Evolutionary conservation across 2,888 invertebrate genomes (phyloP), one percentile per base, ranked within the genome.

Genomic region (Ectemnius cavifrons): DNA sequence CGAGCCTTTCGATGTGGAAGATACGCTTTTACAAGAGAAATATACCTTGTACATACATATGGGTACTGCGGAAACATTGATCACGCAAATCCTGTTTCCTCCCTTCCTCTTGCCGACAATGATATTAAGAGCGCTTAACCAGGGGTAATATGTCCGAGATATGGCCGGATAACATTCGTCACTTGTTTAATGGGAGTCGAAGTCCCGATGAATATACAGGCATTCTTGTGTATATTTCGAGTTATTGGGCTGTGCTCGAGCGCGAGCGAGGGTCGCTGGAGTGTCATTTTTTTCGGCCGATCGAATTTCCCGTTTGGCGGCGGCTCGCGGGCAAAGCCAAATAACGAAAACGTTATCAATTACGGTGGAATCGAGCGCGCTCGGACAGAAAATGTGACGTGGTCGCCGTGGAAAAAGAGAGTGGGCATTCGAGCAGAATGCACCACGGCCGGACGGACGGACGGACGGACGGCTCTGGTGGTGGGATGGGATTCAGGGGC

Each of bases 331-430:
- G 37, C 67, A 57, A 73, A 73, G 52, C 64, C 49, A 70, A 77
- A 67, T 70, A 71, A 83, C 75, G 68, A 81, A 81, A 82, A 83
- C 68, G 73, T 81, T 83, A 79, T 82, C 83, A 83, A 77, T 83
- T 83, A 75, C 75, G 73, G 63, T 61, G 46, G 68, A 67, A 68
- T 64, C 69, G 75, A 68, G 70, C 59, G 73, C 73, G 58, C 63
- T 78, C 79, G 64, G 46, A 71, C 67, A 68, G 75, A 82, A 81
- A 82, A 83, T 82, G 71, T 63, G 68, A 73, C 72, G 77, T 56
- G 72, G 62, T 63, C 67, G 71, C 60, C 58, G 52, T 47, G 45
- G 45, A 63, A 69, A 71, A 71, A 65, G 57, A 59, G 46, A 16
- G 16, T 11, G 8, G 16, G 11, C 11, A n/a, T 5, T 6, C 27